Conservation (phyloP, 2,888 invertebrate genomes). For the Epistrophella euchroma region DNA sequence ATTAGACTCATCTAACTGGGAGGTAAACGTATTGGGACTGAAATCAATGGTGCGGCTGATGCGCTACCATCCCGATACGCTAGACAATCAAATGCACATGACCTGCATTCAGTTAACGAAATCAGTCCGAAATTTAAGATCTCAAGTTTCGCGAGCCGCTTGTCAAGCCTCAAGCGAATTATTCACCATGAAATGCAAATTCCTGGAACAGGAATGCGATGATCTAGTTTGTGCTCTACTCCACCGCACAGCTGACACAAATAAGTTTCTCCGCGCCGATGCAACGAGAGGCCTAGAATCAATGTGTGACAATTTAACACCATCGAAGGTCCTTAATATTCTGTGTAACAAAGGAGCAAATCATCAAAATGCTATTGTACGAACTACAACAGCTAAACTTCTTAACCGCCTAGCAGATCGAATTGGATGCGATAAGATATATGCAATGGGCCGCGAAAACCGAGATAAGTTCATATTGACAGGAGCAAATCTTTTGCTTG, state of each 20-base stretch:
- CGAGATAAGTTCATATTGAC: conserved; percentile 91
- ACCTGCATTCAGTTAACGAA: conserved; percentile 89
- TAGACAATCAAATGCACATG: conserved; percentile 88
- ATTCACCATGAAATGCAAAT: conserved; percentile 87
- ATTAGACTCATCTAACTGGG: conserved; percentile 91
- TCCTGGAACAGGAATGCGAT: conserved; percentile 91
- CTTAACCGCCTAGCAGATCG: conserved; percentile 89
- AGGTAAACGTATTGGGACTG: conserved; percentile 90
- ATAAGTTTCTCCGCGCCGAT: conserved; percentile 95
- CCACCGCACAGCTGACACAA: conserved; percentile 96
- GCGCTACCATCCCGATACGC: conserved; percentile 87
- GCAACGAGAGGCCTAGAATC: conserved; percentile 90
- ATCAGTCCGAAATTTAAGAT: conserved; percentile 94
- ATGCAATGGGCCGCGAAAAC: conserved; percentile 90
- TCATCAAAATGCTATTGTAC: conserved; percentile 94
- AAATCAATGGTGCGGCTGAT: conserved; percentile 88
- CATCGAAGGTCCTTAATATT: conserved; percentile 88
- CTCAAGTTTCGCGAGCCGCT: conserved; percentile 95
- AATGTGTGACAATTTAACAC: conserved; percentile 91
- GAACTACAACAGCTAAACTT: conserved; percentile 92
- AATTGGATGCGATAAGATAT: conserved; percentile 89
- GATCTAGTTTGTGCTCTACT: conserved; percentile 92
- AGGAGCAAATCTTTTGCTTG: conserved; percentile 92
- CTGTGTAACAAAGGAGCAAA: conserved; percentile 88
- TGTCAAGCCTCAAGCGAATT: conserved; percentile 93